These are phyloP conservation scores for Rhinolophus sinicus DNA, from an alignment of 2,113 vertebrate species.

Conservation along the genomic window DNA sequence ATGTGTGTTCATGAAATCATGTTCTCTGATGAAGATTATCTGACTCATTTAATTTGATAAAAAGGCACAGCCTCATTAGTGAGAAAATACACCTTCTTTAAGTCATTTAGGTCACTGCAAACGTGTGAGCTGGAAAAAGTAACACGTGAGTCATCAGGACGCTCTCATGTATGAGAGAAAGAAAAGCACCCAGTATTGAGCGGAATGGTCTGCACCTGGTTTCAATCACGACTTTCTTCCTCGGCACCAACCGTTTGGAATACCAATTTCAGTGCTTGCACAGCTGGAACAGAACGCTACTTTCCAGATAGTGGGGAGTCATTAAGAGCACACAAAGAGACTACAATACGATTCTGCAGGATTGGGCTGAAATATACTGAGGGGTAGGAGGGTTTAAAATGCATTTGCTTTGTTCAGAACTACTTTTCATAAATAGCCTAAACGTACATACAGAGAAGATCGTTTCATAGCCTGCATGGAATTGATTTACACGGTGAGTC, in stretches of 20 bases:
- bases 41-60: neutral
- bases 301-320: conserved; percentile 16
- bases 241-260: neutral
- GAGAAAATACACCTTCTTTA: neutral
- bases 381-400: neutral
- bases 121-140: neutral
- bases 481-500: neutral
- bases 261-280: conserved; percentile 16
- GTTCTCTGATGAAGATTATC: neutral
- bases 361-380: neutral
- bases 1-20: neutral
- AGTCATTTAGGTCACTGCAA: neutral
- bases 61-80: neutral
- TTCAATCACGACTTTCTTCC: conserved; percentile 13
- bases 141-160: neutral
- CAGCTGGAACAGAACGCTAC: conserved; percentile 56
- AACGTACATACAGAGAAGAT: neutral
- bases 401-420: neutral
- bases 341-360: neutral
- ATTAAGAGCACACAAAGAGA: neutral
- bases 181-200: neutral
- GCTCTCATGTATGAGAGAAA: neutral
- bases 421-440: neutral
- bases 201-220: conserved; percentile 69
- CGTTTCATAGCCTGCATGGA: neutral